Evolutionary conservation across 1,140 invertebrate genomes (phyloP).

Genomic region (Rhizoglyphus robini): DNA sequence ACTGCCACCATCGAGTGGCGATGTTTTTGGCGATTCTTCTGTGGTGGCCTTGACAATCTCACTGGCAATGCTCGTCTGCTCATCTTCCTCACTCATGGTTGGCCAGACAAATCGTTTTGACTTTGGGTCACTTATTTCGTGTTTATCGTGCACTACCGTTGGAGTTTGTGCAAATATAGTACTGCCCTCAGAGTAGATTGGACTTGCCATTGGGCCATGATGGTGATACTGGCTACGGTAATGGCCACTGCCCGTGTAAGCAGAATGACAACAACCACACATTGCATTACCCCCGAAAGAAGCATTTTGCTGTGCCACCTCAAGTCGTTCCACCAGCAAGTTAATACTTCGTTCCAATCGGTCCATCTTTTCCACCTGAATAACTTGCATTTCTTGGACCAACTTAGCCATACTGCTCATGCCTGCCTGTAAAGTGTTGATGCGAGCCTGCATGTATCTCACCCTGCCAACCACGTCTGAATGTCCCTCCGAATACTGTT

Average conservation of each 20-base stretch:
- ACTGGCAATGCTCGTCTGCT: too few relatives aligned
- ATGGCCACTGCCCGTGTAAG: neutral
- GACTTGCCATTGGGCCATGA: neutral
- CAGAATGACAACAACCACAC: neutral
- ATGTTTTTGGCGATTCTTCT: too few relatives aligned
- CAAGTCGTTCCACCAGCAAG: neutral
- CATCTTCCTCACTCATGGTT: neutral
- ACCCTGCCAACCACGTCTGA: slow-evolving; percentile 70
- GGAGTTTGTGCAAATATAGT: neutral
- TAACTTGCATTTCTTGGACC: neutral
- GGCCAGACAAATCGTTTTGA: neutral
- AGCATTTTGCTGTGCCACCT: neutral
- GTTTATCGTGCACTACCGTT: neutral
- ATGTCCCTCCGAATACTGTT: slow-evolving; percentile 83
- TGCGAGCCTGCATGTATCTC: slow-evolving; percentile 46
- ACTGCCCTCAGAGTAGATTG: neutral
- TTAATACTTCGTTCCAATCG: neutral
- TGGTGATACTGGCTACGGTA: neutral
- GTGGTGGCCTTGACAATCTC: too few relatives aligned
- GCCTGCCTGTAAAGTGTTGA: neutral
- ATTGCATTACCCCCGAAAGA: neutral
- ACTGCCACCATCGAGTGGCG: neutral
- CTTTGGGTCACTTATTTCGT: neutral
- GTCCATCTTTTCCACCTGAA: neutral
- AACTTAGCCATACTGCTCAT: neutral